Evolutionary conservation across 1,140 invertebrate species (phyloP).

Genomic region (Calliphora vicina): DNA sequence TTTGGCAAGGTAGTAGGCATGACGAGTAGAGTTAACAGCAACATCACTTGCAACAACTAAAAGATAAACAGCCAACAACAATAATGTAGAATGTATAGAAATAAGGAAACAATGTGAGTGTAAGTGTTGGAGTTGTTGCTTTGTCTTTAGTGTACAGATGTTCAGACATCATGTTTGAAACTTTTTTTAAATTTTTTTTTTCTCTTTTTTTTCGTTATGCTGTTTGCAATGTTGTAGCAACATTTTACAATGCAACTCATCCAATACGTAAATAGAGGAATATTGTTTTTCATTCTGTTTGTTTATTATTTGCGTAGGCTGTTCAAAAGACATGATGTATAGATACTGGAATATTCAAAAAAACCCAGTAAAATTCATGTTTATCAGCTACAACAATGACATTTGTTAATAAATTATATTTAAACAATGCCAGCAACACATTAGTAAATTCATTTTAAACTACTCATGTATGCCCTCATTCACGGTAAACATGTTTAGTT

Average conservation of each 20-base stretch:
- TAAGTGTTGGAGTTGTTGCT: neutral
- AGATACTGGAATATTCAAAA: too few relatives aligned
- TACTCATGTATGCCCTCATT: neutral
- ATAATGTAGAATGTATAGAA: neutral
- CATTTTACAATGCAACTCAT: too few relatives aligned
- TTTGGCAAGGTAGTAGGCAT: neutral
- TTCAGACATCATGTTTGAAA: neutral
- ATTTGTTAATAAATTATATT: neutral
- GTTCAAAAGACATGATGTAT: neutral
- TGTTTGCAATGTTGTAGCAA: too few relatives aligned
- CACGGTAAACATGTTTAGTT: too few relatives aligned
- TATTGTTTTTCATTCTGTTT: neutral
- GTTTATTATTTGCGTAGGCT: neutral
- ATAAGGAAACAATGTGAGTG: neutral
- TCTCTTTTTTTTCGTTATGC: too few relatives aligned
- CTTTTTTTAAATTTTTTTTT: too few relatives aligned
- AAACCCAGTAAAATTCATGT: neutral
- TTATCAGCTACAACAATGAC: neutral
- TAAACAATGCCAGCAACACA: neutral
- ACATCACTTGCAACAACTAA: constrained; percentile 1
- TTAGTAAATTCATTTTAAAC: neutral
- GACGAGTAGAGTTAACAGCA: neutral
- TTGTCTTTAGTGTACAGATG: neutral
- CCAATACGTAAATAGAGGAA: too few relatives aligned
- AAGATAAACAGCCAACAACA: neutral